Evolutionary conservation across 1,140 invertebrate species (phyloP).

Genomic region (Caenorhabditis remanei): DNA sequence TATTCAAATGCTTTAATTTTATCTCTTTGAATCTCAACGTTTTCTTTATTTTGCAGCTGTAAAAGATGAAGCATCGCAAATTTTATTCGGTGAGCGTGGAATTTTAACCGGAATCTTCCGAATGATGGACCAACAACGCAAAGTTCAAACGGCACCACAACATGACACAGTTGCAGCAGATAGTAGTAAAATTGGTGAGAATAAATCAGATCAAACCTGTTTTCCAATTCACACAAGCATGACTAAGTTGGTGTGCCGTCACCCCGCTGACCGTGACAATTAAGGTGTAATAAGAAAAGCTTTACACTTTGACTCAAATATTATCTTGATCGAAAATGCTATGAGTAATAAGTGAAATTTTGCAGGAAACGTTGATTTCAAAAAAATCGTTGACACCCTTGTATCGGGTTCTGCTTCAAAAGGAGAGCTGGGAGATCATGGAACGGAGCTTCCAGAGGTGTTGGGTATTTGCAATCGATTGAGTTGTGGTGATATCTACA

Average conservation of each 20-base stretch:
- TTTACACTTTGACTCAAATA: constrained; percentile 30
- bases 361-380: constrained; percentile 69
- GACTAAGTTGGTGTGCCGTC: constrained; percentile 37
- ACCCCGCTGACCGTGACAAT: constrained; percentile 21
- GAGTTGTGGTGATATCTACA: constrained; percentile 77
- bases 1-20: too few species aligned
- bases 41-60: constrained; percentile 24
- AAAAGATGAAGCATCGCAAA: constrained; percentile 63
- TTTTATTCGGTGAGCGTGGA: constrained; percentile 73
- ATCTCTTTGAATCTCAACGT: too few species aligned
- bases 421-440: constrained; percentile 74
- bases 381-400: constrained; percentile 73
- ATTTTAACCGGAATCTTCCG: constrained; percentile 74
- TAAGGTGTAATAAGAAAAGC: constrained; percentile 53
- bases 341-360: neutral
- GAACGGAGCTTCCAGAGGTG: constrained; percentile 76
- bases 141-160: constrained; percentile 61
- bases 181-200: constrained; percentile 54
- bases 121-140: constrained; percentile 73
- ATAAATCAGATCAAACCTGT: constrained; percentile 22
- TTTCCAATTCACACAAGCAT: constrained; percentile 35
- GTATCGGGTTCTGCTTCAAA: constrained; percentile 69
- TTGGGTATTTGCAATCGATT: constrained; percentile 76
- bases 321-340: neutral
- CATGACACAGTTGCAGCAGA: constrained; percentile 44